A percentile compares a stretch with the other conserved stretches of the same genome.
Conservation (phyloP, 2,888 invertebrate species). For the Archips xylosteana region DNA sequence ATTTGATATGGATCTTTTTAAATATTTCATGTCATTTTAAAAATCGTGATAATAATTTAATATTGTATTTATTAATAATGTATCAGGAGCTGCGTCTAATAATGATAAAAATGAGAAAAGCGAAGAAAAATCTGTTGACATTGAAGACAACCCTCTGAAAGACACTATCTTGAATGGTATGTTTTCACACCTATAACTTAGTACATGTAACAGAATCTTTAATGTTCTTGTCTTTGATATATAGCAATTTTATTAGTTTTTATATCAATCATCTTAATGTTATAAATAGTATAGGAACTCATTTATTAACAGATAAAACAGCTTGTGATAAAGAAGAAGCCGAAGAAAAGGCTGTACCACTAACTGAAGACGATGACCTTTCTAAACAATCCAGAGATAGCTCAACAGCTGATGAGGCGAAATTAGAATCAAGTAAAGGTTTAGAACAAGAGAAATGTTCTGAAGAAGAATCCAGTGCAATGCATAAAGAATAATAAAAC, state of each 20-base stretch:
- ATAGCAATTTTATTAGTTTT: background rate
- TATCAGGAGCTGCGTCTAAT: too few relatives aligned
- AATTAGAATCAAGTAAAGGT: slow-evolving; percentile 5
- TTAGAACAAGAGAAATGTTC: background rate
- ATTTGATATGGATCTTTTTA: too few relatives aligned
- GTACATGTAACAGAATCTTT: too few relatives aligned
- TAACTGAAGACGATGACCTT: background rate
- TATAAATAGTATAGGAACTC: background rate
- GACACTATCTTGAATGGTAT: too few relatives aligned
- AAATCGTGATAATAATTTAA: too few relatives aligned
- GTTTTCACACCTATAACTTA: too few relatives aligned
- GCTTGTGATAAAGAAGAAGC: background rate
- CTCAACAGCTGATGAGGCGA: background rate
- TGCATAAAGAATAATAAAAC: background rate
- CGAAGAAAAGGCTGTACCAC: slow-evolving; percentile 3
- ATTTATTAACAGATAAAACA: slow-evolving; percentile 2
- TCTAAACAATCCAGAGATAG: background rate
- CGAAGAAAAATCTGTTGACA: too few relatives aligned
- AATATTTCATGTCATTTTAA: too few relatives aligned
- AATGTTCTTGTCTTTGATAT: too few relatives aligned
- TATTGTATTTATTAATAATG: too few relatives aligned
- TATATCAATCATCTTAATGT: background rate
- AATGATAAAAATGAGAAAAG: too few relatives aligned
- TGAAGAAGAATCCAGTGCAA: background rate
- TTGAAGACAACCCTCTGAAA: too few relatives aligned